These are phyloP conservation scores for Scylla paramamosain DNA, from an alignment of 1,140 invertebrate species.

Conservation along the genomic window DNA sequence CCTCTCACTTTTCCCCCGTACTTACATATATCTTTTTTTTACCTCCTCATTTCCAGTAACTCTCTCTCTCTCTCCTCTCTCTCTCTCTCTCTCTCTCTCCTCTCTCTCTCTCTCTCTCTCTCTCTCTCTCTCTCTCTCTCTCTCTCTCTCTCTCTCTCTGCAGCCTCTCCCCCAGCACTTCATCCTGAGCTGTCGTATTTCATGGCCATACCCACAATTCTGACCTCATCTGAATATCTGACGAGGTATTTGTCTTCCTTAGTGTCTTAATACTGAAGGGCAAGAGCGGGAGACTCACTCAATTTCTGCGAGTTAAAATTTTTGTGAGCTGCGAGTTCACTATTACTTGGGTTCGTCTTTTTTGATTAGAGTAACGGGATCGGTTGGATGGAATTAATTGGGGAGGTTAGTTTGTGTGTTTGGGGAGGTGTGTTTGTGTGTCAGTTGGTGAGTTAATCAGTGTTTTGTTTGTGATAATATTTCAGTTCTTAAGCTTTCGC, in stretches of 20 bases:
- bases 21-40: no score
- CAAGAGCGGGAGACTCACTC: neutral
- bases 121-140: neutral
- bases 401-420: no score
- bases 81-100: no score
- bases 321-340: neutral
- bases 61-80: no score
- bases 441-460: no score
- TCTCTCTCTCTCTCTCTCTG: neutral
- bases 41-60: no score
- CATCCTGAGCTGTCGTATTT: neutral
- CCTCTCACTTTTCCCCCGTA: no score
- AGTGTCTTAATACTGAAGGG: slow-evolving; percentile 18
- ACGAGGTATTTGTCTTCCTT: slow-evolving; percentile 13
- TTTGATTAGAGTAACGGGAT: no score
- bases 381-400: no score
- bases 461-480: no score
- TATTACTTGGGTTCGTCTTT: neutral
- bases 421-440: no score
- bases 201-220: neutral
- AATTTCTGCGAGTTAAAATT: neutral
- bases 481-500: no score
- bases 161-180: neutral
- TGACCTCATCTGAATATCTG: slow-evolving; percentile 4
- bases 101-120: neutral